Evolutionary conservation across 1,140 invertebrate species (phyloP).

Genomic region (Dysdera silvatica): DNA sequence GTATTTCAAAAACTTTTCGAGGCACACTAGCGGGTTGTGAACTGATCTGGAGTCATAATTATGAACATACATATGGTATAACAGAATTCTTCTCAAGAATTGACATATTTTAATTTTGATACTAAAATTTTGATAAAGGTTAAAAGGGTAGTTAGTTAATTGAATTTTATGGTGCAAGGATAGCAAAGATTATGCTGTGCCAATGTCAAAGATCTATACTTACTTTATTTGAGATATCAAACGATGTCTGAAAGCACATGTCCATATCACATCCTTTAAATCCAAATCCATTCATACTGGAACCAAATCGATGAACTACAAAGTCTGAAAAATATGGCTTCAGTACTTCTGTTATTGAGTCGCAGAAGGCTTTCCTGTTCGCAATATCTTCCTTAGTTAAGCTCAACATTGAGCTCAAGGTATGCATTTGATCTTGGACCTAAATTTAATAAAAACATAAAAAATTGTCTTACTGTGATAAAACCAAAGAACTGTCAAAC

Average conservation of each 20-base stretch:
- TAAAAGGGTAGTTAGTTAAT: no score
- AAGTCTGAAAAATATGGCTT: conserved; percentile 12
- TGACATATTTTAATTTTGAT: no score
- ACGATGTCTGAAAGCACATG: conserved; percentile 7
- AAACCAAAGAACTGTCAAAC: not conserved
- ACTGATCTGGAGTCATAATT: no score
- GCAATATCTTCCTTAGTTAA: conserved; percentile 8
- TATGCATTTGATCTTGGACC: conserved; percentile 10
- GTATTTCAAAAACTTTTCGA: no score
- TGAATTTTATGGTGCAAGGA: no score
- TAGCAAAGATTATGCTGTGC: no score
- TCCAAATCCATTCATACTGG: conserved; percentile 15
- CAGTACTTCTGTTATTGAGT: conserved; percentile 3
- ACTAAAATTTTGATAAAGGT: no score
- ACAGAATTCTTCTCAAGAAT: no score
- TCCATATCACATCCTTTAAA: conserved; percentile 23
- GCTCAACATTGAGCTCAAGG: conserved; percentile 12
- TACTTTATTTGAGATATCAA: no score
- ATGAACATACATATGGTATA: no score
- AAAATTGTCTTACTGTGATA: not conserved
- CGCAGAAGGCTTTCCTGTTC: not conserved
- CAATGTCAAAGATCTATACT: no score
- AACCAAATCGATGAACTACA: conserved; percentile 17
- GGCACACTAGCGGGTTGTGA: no score
- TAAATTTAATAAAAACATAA: conserved; percentile 2